Evolutionary conservation across 2,888 invertebrate genomes (phyloP), one percentile per base, ranked within the genome.

Genomic region (Trichogramma evanescens): DNA sequence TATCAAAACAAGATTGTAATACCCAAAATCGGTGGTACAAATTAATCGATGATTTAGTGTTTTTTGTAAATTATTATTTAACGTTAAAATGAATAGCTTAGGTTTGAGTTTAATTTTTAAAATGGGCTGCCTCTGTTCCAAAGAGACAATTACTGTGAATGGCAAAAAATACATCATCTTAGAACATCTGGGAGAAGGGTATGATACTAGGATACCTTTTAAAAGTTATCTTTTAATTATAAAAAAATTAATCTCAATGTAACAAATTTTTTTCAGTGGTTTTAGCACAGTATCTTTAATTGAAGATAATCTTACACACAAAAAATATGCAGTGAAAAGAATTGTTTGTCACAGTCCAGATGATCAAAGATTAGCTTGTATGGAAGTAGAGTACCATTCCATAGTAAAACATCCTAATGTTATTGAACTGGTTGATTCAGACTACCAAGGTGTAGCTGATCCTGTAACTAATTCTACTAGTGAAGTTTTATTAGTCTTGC

Each of bases 251-350:
- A 26, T 26, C 2, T 26, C 26, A 26, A 26, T 26, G 26, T 56
- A 13, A 42, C n/a, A 48, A 7, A 40, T 66, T 63, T 64, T 62
- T 79, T 81, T 54, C 74, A 92, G 92, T 6, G 92, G 91, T 7
- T 93, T 92, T 74, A 91, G 91, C 71, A 84, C 86, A 53, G 89
- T 93, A 55, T 87, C 88, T 71, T 80, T 93, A 66, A 86, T 88
- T 0, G 89, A 91, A 76, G 88, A 89, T 72, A 72, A 79, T 1
- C 67, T 81, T 43, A 87, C 84, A 4, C 85, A 83, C 68, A 85
- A 84, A 66, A 80, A 82, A 65, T 91, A 84, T 79, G 93, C 91
- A 5, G 78, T 92, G 50, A 93, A 93, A 79, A 83, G 89, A 69
- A 89, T 92, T 61, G 82, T 84, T n/a, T 91, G 91, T 71, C 91